phyloP scores from a whole-genome alignment of 2,113 vertebrate species.

The Epinephelus fuscoguttatus region DNA sequence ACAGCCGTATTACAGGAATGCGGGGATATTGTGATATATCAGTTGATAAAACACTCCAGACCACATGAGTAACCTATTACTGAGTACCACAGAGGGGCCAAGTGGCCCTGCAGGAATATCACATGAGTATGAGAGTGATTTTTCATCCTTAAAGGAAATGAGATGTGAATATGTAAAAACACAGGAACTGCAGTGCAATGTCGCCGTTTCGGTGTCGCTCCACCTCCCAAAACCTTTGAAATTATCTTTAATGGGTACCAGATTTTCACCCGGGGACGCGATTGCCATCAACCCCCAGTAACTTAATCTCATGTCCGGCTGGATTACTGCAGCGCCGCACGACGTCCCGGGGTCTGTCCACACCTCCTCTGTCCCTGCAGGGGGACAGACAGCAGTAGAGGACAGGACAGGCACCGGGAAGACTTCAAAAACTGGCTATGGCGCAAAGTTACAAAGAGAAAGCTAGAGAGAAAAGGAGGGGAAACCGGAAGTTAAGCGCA shows the following conservation, averaged over 20 bases:
- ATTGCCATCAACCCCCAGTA: slow-evolving; percentile 70
- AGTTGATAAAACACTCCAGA: slow-evolving; percentile 9
- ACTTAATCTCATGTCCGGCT: slow-evolving; percentile 78
- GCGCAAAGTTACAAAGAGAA: neutral
- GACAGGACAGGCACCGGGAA: neutral
- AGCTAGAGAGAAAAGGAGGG: neutral
- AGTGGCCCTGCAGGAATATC: slow-evolving; percentile 8
- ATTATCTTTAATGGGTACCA: slow-evolving; percentile 78
- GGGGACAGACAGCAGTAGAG: slow-evolving; percentile 5
- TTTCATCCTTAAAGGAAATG: slow-evolving; percentile 40
- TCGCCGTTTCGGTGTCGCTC: slow-evolving; percentile 37
- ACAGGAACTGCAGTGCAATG: slow-evolving; percentile 36
- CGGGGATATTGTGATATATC: neutral
- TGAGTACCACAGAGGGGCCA: neutral
- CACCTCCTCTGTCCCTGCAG: slow-evolving; percentile 41
- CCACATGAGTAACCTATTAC: slow-evolving; percentile 3
- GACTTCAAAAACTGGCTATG: neutral
- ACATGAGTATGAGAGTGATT: slow-evolving; percentile 36
- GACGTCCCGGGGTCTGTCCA: slow-evolving; percentile 55
- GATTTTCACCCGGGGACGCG: slow-evolving; percentile 74
- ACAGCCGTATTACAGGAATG: neutral
- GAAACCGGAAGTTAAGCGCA: neutral
- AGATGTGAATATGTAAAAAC: slow-evolving; percentile 53
- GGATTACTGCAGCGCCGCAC: slow-evolving; percentile 53
- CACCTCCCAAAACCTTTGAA: slow-evolving; percentile 67